Base-by-base conservation (phyloP, 2,113 vertebrate genomes). In the Cyanoliseus patagonus region DNA sequence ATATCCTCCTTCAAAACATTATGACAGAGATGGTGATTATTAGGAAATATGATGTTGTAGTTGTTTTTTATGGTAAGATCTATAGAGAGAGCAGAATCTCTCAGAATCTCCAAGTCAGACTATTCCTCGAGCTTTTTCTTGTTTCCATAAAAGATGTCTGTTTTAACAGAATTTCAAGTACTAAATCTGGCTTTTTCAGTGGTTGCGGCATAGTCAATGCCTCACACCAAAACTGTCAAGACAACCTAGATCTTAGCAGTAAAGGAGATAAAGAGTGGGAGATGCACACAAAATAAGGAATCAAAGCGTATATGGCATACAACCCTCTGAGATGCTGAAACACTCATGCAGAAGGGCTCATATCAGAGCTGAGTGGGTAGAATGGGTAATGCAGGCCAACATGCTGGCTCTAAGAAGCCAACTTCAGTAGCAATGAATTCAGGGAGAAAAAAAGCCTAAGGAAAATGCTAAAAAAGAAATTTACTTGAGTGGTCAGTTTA, bases 391-490 rank as follows among this genome's bases (percentile, higher is more conserved):
- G 12, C 42, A 83, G 12, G n/a, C 3, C 8, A 93, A 12, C 23
- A 4, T 68, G 67, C 70, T 94, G 37, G 19, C 46, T 85, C 8
- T 76, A 51, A 59, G 39, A 61, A 75, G 30, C 8, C 55, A 79
- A 55, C 13, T 64, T 68, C 67, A 42, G 13, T 15, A 72, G 70
- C 11, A 83, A 39, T 23, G 12, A 82, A 75, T 75, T 52, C 86
- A 82, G 6, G 15, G 23, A 10, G 2, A 0, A 4, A 22, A 41
- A 55, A 46, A 0, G 0, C 7, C n/a, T 49, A 69, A 51, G n/a
- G 27, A 9, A 80, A 64, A 77, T 11, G 4, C 4, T 44, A 62
- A 90, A 90, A n/a, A 55, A 27, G 1, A 44, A 22, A 35, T 53
- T 82, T 70, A 88, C 69, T 46, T 11, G 25, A 90, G 24, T 39